phyloP scores from a whole-genome alignment of 1,140 invertebrate species.

The Calliopsis andreniformis region DNA sequence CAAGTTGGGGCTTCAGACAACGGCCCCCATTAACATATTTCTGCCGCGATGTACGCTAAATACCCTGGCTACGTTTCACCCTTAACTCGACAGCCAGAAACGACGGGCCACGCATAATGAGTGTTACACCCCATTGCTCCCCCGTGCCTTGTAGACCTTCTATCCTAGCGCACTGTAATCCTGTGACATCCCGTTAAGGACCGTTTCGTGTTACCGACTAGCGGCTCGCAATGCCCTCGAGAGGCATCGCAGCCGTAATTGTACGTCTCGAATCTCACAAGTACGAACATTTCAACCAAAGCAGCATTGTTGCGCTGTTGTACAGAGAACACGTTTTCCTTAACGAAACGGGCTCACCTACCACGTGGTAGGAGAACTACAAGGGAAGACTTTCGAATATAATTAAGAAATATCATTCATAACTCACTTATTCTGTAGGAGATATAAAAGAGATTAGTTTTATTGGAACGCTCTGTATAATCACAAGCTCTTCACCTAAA shows the following conservation, averaged over 20 bases:
- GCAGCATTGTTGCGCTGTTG: no score
- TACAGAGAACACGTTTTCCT: no score
- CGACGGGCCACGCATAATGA: slow-evolving; percentile 27
- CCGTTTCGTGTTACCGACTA: slow-evolving; percentile 19
- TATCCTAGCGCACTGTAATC: slow-evolving; percentile 1
- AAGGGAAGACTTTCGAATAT: no score
- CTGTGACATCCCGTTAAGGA: slow-evolving; percentile 28
- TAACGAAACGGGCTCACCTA: no score
- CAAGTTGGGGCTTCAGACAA: neutral
- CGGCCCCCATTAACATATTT: slow-evolving; percentile 20
- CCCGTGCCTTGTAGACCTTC: slow-evolving; percentile 24
- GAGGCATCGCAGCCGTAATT: slow-evolving; percentile 18
- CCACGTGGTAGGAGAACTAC: no score
- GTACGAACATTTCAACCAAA: neutral
- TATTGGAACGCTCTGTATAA: no score
- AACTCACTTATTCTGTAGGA: no score
- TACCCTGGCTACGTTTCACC: slow-evolving; percentile 7
- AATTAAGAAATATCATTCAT: no score
- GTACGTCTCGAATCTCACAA: neutral
- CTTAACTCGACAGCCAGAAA: slow-evolving; percentile 22
- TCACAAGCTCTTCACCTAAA: no score
- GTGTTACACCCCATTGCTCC: slow-evolving; percentile 36
- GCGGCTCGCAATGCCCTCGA: neutral
- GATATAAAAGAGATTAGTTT: no score
- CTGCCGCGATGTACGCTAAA: neutral